Conservation (phyloP, 1,140 invertebrate species). For the Trichoplusia ni region DNA sequence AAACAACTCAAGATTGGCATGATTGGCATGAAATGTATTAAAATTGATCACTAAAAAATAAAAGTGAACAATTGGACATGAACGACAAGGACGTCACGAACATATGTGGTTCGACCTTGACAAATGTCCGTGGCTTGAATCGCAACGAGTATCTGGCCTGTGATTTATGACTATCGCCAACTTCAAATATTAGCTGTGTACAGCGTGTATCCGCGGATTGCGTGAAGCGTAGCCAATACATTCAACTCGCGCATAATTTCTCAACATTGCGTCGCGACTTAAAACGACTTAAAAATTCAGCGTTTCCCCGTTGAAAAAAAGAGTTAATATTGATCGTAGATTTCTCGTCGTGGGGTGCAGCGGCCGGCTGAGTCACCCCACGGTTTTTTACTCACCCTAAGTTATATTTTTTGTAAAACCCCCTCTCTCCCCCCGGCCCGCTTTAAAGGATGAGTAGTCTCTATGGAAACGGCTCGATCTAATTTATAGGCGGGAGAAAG, state of each 20-base stretch:
- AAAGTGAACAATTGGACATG: conserved; percentile 26
- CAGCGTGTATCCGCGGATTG: background rate
- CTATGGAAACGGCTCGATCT: conserved; percentile 82
- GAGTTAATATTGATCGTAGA: conserved; percentile 83
- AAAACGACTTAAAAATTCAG: conserved; percentile 78
- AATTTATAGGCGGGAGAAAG: conserved; percentile 81
- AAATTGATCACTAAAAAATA: too few species aligned
- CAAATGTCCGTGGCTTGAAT: conserved; percentile 53
- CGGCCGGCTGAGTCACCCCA: conserved; percentile 82
- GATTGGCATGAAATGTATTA: too few species aligned
- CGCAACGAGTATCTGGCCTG: conserved; percentile 15
- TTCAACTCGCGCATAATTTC: conserved; percentile 51
- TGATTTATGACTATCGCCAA: conserved; percentile 53
- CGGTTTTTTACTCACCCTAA: conserved; percentile 82
- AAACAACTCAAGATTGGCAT: too few species aligned
- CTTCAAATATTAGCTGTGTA: conserved; percentile 42
- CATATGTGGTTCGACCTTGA: conserved; percentile 67
- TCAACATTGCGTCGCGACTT: conserved; percentile 38
- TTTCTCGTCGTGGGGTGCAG: conserved; percentile 80
- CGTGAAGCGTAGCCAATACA: conserved; percentile 35
- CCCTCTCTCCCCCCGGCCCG: conserved; percentile 63
- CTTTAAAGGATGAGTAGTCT: conserved; percentile 83
- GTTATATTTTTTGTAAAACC: conserved; percentile 82
- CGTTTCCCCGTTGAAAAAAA: conserved; percentile 79
- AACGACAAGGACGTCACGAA: conserved; percentile 53